Base-by-base conservation (phyloP, 2,888 invertebrate species). In the Drosophila subquinaria region DNA sequence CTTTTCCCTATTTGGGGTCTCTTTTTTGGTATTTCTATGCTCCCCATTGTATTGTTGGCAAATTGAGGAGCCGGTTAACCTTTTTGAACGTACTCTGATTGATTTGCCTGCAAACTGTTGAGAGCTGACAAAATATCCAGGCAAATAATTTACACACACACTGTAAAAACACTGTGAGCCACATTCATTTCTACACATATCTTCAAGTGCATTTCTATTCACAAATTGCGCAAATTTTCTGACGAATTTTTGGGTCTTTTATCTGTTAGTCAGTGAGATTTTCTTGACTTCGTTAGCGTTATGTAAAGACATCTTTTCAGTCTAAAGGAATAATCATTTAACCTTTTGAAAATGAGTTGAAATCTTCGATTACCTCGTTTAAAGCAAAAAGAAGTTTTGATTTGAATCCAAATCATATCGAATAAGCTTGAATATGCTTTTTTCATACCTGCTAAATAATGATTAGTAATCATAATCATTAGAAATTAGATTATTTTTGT, bases 41-140 rank as follows among this genome's bases (percentile, higher is more conserved):
- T 11, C 40, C 15, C 30, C 53, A 61, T 76, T 77, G 62, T 67
- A 17, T 43, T 43, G 23, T 27, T 73, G 47, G 53, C 61, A 77
- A 77, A 73, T 75, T 68, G 68, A 48, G 60, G 33, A 42, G 50
- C 52, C 63, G 61, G 75, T 69, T 74, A 79, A 79, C 76, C 64
- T 76, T 69, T 73, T 40, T 36, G 43, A 27, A 10, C 35, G 11
- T 42, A 42, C 33, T 42, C 59, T 63, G 79, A 73, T 73, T 68
- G 73, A 78, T 78, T 62, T 48, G 35, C 36, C 42, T 20, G 53
- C 53, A 30, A 30, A 30, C 30, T 30, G 30, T 60, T 27, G 47
- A 35, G 15, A 17, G 15, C 64, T 23, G 59, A 27, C 55, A 59
- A 67, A 50, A 61, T 55, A 62, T 42, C 43, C 40, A n/a, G 27